Percentiles rank a stretch among this genome's conserved stretches.
Evolutionary conservation across 2,888 invertebrate genomes (phyloP).

Genomic region (Julus scanicus): DNA sequence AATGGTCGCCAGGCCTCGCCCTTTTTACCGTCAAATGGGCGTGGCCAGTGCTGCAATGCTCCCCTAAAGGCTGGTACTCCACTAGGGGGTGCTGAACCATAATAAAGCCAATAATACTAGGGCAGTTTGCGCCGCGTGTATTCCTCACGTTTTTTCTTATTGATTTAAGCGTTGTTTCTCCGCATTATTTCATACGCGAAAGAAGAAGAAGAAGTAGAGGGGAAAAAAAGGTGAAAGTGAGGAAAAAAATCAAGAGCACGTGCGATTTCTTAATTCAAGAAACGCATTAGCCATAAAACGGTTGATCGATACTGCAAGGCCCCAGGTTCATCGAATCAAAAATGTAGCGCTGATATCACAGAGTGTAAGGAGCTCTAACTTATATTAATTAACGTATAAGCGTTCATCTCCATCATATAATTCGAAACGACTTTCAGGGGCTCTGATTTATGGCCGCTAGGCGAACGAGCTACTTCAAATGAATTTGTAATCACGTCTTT

Average conservation of each 20-base stretch:
- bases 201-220: too few species aligned
- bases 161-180: background rate
- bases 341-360: background rate
- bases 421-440: constrained; percentile 27
- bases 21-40: too few species aligned
- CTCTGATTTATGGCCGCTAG: background rate
- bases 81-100: too few species aligned
- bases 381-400: constrained; percentile 26
- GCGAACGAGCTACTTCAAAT: background rate
- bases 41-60: too few species aligned
- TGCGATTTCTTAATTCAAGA: constrained; percentile 6
- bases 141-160: background rate
- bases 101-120: too few species aligned
- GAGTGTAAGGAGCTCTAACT: background rate
- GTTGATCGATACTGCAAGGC: background rate
- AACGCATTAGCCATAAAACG: constrained; percentile 32
- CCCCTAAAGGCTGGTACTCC: too few species aligned
- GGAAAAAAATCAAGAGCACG: background rate
- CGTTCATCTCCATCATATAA: background rate
- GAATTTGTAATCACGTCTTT: constrained; percentile 33
- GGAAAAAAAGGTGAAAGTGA: background rate
- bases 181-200: background rate
- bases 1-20: too few species aligned
- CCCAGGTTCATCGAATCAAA: background rate
- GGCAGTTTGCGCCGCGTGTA: too few species aligned